Conservation (phyloP, 2,113 vertebrate species). For the Planiliza haematocheilus region DNA sequence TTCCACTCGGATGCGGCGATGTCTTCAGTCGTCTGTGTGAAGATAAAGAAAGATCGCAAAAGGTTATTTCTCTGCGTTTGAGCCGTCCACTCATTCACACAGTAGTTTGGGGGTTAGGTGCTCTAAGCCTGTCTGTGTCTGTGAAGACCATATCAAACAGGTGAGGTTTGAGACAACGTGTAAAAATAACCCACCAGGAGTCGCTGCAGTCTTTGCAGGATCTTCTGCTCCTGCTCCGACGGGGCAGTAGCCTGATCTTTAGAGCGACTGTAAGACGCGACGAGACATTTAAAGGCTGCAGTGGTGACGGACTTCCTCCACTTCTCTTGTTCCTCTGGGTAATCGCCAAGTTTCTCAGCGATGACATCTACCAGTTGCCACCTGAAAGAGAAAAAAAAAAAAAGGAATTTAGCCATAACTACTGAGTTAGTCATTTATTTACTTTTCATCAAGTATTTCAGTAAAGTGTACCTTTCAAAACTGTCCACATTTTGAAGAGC, state of each 20-base stretch:
- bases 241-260: conserved; percentile 70
- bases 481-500: conserved; percentile 77
- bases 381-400: conserved; percentile 73
- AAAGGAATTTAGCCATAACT: background rate
- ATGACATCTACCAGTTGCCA: conserved; percentile 90
- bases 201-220: conserved; percentile 83
- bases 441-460: background rate
- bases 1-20: conserved; percentile 89
- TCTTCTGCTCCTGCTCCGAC: conserved; percentile 77
- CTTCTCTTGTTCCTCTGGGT: conserved; percentile 68
- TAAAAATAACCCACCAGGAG: conserved; percentile 78
- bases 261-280: conserved; percentile 72
- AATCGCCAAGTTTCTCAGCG: conserved; percentile 77
- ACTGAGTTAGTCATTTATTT: background rate
- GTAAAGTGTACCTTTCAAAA: conserved; percentile 82
- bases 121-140: too few species aligned
- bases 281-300: conserved; percentile 86
- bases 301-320: conserved; percentile 86
- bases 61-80: too few species aligned
- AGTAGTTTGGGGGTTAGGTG: too few species aligned
- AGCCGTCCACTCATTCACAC: too few species aligned
- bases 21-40: conserved; percentile 79
- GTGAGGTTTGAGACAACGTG: too few species aligned
- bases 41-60: background rate
- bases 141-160: too few species aligned